Evolutionary conservation across 2,113 vertebrate species (phyloP).

Genomic region (Hippocampus comes): DNA sequence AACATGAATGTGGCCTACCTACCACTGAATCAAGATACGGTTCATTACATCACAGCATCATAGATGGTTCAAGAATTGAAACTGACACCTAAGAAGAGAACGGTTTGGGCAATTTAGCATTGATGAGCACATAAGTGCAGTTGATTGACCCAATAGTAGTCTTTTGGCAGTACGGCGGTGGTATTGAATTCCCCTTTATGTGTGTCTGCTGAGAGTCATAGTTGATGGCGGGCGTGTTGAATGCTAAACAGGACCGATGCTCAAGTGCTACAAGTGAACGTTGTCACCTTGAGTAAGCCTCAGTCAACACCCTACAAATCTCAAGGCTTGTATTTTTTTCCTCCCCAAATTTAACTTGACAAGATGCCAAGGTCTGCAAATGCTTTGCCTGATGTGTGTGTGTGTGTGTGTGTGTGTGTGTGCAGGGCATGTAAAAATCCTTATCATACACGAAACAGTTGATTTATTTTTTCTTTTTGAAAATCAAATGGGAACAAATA

Average conservation of each 20-base stretch:
- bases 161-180: not conserved
- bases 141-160: not conserved
- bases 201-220: not conserved
- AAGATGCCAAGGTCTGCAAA: conserved; percentile 35
- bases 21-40: not conserved
- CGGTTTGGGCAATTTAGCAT: not conserved
- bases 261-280: conserved; percentile 34
- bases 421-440: not conserved
- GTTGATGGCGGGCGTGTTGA: conserved; percentile 33
- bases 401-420: conserved; percentile 1
- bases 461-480: not conserved
- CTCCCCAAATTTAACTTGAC: conserved; percentile 44
- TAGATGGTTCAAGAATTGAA: not conserved
- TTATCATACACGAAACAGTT: not conserved
- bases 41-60: not conserved
- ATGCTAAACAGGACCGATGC: conserved; percentile 29
- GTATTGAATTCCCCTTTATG: not conserved
- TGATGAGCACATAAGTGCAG: not conserved
- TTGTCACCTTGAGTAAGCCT: conserved; percentile 52
- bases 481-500: too few species aligned
- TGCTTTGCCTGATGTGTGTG: conserved; percentile 42
- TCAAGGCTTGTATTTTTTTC: conserved; percentile 46
- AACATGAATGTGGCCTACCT: not conserved
- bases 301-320: conserved; percentile 39
- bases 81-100: not conserved